Base-by-base conservation (phyloP, 2,797 vertebrate genomes). In the Pachyuromys duprasi region DNA sequence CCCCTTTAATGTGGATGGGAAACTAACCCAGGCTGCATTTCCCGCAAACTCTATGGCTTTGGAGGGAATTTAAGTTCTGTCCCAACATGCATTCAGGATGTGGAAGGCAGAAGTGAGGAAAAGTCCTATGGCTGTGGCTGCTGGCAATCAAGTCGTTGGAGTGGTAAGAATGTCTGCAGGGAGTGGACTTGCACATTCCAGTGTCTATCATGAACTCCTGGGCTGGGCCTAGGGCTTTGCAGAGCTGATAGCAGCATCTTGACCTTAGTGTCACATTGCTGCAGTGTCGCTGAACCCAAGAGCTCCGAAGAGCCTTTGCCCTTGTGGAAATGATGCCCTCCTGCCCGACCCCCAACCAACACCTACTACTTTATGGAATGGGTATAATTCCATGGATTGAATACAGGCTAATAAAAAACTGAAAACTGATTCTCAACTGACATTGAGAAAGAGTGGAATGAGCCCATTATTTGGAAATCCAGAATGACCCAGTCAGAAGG, bases 81-180 rank as follows among this genome's bases (percentile, higher is more conserved):
- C 24, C 5, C 78, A 79, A 93, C 12, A 69, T 15, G 1, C 55
- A 93, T 28, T 72, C 26, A 12, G 80, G 62, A 86, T 78, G 39
- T 92, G 49, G 49, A 96, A 96, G 80, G 31, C 88, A 83, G 31
- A 80, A 75, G 70, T 70, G 6, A 95, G 92, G 36, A 14, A 90
- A 82, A 93, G 63, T 20, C 24, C 65, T 81, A 36, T 42, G 49
- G 86, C 81, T 82, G 13, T 84, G 76, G 15, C 45, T 90, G 45
- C 67, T 53, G 11, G 76, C 72, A 89, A 91, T 70, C 39, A 84
- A 86, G 72, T n/a, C n/a, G 36, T 18, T 88, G 17, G 36, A 13
- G 4, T 69, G 72, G 55, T 92, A 91, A 70, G 79, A 91, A 69
- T 81, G 36, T 74, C 88, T 84, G 22, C 39, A 28, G 69, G 39